phyloP scores from a whole-genome alignment of 2,113 vertebrate genomes.

The Collichthys lucidus region DNA sequence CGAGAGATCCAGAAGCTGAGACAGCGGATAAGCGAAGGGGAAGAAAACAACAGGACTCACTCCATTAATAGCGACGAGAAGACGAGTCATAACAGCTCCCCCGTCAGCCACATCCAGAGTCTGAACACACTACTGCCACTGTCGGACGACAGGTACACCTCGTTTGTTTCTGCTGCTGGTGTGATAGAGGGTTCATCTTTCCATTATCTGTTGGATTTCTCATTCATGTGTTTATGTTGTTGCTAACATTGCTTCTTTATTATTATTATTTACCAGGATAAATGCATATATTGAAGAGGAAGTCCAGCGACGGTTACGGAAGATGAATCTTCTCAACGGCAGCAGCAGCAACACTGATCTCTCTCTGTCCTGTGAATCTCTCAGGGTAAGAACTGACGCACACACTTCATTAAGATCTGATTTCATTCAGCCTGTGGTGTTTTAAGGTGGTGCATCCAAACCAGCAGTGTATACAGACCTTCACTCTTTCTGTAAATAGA shows the following conservation, averaged over 20 bases:
- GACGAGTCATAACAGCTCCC: constrained; percentile 67
- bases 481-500: neutral
- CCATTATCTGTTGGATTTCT: neutral
- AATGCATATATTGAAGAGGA: constrained; percentile 94
- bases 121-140: constrained; percentile 72
- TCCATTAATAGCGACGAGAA: constrained; percentile 81
- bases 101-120: constrained; percentile 77
- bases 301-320: constrained; percentile 90
- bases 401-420: neutral
- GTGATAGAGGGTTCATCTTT: neutral
- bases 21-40: constrained; percentile 86
- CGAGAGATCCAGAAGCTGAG: constrained; percentile 91
- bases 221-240: neutral
- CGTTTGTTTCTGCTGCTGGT: neutral
- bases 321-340: constrained; percentile 81
- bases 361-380: constrained; percentile 75
- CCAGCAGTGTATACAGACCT: neutral
- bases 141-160: constrained; percentile 76
- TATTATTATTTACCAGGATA: constrained; percentile 83
- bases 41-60: constrained; percentile 79
- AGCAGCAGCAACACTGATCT: constrained; percentile 73
- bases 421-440: neutral
- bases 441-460: neutral
- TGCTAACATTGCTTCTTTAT: neutral
- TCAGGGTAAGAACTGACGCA: constrained; percentile 79